Conservation (phyloP, 2,888 invertebrate species). For the Amitus sp. region DNA sequence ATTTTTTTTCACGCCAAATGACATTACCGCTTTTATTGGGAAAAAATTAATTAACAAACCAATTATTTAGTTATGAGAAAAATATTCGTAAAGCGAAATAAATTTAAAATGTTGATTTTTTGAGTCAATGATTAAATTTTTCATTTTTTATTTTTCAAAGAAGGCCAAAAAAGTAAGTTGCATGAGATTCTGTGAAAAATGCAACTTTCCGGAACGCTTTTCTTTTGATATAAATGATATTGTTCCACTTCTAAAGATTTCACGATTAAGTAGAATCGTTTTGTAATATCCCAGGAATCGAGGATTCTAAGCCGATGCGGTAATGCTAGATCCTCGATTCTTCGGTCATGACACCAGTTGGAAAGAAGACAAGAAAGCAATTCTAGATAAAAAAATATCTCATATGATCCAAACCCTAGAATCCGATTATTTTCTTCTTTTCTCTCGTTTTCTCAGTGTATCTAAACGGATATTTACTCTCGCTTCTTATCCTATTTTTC, state of each 20-base stretch:
- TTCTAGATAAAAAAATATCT: conserved; percentile 55
- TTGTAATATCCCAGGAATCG: conserved; percentile 45
- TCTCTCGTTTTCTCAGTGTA: conserved; percentile 23
- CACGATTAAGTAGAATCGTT: conserved; percentile 56
- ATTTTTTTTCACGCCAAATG: too few species aligned
- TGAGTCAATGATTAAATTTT: background rate
- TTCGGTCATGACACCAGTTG: conserved; percentile 43
- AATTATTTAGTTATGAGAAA: too few species aligned
- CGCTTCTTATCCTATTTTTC: conserved; percentile 1
- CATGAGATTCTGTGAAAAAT: conserved; percentile 27
- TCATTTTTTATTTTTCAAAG: background rate
- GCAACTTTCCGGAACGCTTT: conserved; percentile 26
- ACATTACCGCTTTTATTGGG: too few species aligned
- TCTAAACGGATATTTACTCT: background rate
- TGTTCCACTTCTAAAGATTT: conserved; percentile 47
- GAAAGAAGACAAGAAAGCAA: conserved; percentile 53
- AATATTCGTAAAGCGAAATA: too few species aligned
- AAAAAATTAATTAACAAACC: too few species aligned
- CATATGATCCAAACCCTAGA: conserved; percentile 45
- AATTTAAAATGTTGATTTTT: too few species aligned
- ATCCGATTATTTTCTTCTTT: conserved; percentile 42
- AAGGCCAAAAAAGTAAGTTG: conserved; percentile 15
- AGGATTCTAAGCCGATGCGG: conserved; percentile 36
- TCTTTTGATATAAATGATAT: conserved; percentile 24
- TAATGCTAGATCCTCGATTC: conserved; percentile 44